These are phyloP conservation scores for Cebus imitator DNA, from an alignment of 2,113 vertebrate species.

Conservation along the genomic window DNA sequence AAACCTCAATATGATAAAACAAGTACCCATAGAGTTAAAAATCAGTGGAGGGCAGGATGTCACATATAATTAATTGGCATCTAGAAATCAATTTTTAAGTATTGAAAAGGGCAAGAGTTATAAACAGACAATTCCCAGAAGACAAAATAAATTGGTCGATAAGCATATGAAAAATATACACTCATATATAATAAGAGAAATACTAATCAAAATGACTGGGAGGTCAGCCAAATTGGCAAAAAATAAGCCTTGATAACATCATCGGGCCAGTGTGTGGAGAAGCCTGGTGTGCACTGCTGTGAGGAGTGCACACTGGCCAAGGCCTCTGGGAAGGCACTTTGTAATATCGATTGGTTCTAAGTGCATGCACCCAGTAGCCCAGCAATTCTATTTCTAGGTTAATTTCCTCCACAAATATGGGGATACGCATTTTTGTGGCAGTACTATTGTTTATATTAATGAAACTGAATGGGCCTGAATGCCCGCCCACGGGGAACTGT, in stretches of 20 bases:
- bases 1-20: not conserved
- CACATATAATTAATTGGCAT: not conserved
- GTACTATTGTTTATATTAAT: not conserved
- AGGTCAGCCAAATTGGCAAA: not conserved
- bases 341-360: not conserved
- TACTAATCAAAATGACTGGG: not conserved
- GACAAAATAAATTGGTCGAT: constrained; percentile 38
- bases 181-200: not conserved
- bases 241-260: not conserved
- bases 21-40: not conserved
- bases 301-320: not conserved
- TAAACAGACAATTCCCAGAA: not conserved
- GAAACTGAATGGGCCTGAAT: not conserved
- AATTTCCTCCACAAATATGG: not conserved
- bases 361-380: not conserved
- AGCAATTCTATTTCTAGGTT: constrained; percentile 5
- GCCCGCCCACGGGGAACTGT: too few species aligned
- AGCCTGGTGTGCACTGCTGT: not conserved
- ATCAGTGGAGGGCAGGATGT: not conserved
- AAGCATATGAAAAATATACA: not conserved
- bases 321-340: not conserved
- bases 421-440: not conserved
- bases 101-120: constrained; percentile 3
- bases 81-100: constrained; percentile 19
- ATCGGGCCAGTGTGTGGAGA: not conserved